phyloP scores from a whole-genome alignment of 1,140 invertebrate genomes.

The Goniozus legneri region DNA sequence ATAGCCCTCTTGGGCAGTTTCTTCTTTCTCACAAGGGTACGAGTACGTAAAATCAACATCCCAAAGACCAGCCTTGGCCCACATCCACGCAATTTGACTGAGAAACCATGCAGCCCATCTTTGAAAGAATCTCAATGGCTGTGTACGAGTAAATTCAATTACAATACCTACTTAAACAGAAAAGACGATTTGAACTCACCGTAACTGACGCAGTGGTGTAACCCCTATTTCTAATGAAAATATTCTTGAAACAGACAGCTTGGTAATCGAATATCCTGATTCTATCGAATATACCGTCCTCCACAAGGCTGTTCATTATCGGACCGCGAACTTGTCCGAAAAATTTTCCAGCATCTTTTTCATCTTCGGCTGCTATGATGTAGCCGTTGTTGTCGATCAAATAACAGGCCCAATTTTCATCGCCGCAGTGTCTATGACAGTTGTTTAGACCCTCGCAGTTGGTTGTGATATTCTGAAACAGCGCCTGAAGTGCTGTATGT shows the following conservation, averaged over 20 bases:
- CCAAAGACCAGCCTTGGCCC: slow-evolving; percentile 50
- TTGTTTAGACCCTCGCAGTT: slow-evolving; percentile 52
- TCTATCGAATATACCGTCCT: slow-evolving; percentile 73
- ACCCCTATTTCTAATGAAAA: slow-evolving; percentile 56
- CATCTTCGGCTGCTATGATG: slow-evolving; percentile 74
- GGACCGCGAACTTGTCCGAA: slow-evolving; percentile 77
- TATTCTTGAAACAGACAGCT: slow-evolving; percentile 75
- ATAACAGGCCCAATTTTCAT: slow-evolving; percentile 75
- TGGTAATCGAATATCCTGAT: slow-evolving; percentile 85
- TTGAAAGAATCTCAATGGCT: slow-evolving; percentile 51
- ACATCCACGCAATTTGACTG: slow-evolving; percentile 46
- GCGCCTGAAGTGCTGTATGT: slow-evolving; percentile 68
- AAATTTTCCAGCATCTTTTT: slow-evolving; percentile 74
- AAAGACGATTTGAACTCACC: slow-evolving; percentile 49
- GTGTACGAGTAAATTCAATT: slow-evolving; percentile 4
- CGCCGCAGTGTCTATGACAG: slow-evolving; percentile 66
- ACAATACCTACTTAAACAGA: not conserved
- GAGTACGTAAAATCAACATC: slow-evolving; percentile 41
- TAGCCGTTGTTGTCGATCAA: slow-evolving; percentile 89
- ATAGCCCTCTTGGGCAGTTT: slow-evolving; percentile 46
- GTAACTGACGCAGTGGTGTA: slow-evolving; percentile 59
- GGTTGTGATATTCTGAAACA: slow-evolving; percentile 78
- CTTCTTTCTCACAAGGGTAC: slow-evolving; percentile 47
- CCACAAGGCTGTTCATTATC: slow-evolving; percentile 75
- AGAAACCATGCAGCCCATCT: slow-evolving; percentile 50